phyloP scores from a whole-genome alignment of 35 echinoderm and acorn worm species.

The Nesometra sesokonis region DNA sequence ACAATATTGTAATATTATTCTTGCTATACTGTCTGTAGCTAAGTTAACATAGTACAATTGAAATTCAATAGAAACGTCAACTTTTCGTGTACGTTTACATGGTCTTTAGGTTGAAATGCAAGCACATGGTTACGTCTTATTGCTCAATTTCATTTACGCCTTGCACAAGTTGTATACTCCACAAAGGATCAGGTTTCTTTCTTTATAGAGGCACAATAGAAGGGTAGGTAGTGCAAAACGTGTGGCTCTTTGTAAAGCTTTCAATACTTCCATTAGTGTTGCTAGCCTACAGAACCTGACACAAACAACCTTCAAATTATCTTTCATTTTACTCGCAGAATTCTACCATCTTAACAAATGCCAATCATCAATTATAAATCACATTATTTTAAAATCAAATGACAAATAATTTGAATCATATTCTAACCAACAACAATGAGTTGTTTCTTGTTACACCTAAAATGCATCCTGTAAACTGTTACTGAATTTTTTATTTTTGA shows the following conservation, averaged over 20 bases:
- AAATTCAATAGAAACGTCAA: not conserved
- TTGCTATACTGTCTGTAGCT: not conserved
- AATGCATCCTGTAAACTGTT: too few species aligned
- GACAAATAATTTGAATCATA: too few species aligned
- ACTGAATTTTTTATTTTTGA: too few species aligned
- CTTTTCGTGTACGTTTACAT: not conserved
- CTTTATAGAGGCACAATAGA: not conserved
- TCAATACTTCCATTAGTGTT: not conserved
- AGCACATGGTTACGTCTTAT: not conserved
- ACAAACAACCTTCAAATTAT: not conserved
- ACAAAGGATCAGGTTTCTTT: not conserved
- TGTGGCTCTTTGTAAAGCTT: not conserved
- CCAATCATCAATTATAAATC: not conserved
- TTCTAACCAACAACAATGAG: too few species aligned
- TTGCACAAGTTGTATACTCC: not conserved
- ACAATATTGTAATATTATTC: not conserved
- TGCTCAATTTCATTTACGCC: not conserved
- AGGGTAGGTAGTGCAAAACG: not conserved
- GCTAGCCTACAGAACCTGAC: not conserved
- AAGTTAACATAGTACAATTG: not conserved
- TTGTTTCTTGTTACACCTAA: too few species aligned
- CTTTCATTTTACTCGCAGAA: not conserved
- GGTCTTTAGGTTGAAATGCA: not conserved
- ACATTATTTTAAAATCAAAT: not conserved
- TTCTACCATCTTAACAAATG: too few species aligned